These are phyloP conservation scores for Heterodera filipjevi DNA, from an alignment of 2,888 invertebrate species.

Conservation along the genomic window DNA sequence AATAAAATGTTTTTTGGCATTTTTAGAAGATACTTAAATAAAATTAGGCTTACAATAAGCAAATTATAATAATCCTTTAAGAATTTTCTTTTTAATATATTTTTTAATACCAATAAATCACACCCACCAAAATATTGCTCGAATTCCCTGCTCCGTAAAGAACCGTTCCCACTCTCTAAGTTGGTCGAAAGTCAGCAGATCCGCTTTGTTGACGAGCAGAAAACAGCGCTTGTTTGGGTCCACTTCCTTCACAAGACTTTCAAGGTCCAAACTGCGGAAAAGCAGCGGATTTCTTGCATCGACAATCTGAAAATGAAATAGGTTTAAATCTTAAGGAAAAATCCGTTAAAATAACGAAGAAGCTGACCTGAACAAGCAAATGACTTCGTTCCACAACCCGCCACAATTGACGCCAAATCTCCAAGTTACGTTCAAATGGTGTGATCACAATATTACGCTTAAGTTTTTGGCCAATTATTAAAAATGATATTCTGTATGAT, in stretches of 20 bases:
- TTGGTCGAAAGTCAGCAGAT: constrained; percentile 81
- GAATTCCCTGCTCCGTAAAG: constrained; percentile 71
- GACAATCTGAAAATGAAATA: constrained; percentile 77
- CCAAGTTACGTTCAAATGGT: constrained; percentile 94
- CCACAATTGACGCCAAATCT: constrained; percentile 98
- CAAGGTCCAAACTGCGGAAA: constrained; percentile 89
- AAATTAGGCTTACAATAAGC: no score
- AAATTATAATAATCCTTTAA: no score
- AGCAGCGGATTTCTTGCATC: constrained; percentile 94
- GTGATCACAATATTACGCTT: constrained; percentile 75
- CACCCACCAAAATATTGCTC: constrained; percentile 90
- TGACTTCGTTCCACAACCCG: constrained; percentile 86
- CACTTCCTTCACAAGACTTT: constrained; percentile 81
- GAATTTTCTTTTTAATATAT: no score
- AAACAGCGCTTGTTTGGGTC: constrained; percentile 77
- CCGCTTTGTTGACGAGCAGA: constrained; percentile 91
- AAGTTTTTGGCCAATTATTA: no score
- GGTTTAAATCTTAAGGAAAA: no score
- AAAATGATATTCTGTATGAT: no score
- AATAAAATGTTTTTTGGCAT: no score
- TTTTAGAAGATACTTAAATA: no score
- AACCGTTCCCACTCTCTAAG: constrained; percentile 68
- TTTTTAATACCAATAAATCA: no score
- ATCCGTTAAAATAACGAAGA: background rate
- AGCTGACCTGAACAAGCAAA: constrained; percentile 61